Conservation (phyloP, 2,888 invertebrate species). For the Ichneumon xanthorius region DNA sequence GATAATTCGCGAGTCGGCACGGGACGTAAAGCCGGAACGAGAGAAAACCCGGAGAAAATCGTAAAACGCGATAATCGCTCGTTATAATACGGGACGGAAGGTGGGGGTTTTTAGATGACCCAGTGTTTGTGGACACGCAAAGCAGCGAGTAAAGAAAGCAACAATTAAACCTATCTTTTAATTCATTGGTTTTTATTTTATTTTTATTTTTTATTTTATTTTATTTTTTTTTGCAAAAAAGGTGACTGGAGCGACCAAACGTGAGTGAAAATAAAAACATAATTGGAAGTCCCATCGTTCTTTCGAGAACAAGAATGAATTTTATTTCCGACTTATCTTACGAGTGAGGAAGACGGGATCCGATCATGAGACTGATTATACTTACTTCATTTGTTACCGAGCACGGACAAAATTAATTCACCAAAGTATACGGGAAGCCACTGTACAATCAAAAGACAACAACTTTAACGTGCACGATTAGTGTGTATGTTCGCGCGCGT, state of each 20-base stretch:
- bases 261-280: neutral
- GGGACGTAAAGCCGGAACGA: constrained; percentile 1
- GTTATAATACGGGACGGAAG: constrained; percentile 45
- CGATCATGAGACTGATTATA: neutral
- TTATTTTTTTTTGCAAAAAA: too few species aligned
- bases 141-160: neutral
- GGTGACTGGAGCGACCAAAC: neutral
- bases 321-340: neutral
- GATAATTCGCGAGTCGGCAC: constrained; percentile 19
- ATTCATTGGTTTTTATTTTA: neutral
- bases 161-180: neutral
- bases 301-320: neutral
- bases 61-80: constrained; percentile 65
- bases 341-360: neutral
- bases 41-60: constrained; percentile 45
- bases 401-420: constrained; percentile 7
- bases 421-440: constrained; percentile 51
- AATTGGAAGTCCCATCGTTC: neutral
- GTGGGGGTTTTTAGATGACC: constrained; percentile 6
- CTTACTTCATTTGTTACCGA: neutral
- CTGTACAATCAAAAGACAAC: constrained; percentile 57
- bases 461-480: constrained; percentile 18
- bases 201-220: too few species aligned
- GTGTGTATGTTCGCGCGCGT: constrained; percentile 6
- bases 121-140: constrained; percentile 2